Evolutionary conservation across 2,888 invertebrate genomes (phyloP).

Genomic region (Vesta saturnalis): DNA sequence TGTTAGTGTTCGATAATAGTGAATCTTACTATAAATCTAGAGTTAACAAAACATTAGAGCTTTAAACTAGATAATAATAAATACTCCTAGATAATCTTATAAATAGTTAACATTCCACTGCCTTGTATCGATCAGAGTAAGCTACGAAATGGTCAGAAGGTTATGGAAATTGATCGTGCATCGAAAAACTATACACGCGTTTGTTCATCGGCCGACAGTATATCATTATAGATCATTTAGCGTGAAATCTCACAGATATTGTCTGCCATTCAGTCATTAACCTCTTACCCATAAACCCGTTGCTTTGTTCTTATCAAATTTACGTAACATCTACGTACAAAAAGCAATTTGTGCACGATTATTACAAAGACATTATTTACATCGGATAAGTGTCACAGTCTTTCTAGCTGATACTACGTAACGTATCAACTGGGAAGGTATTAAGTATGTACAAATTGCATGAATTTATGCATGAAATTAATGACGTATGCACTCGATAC

Average conservation of each 20-base stretch:
- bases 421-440: constrained; percentile 29
- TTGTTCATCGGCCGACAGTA: constrained; percentile 38
- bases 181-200: constrained; percentile 19
- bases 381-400: neutral
- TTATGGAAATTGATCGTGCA: constrained; percentile 18
- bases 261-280: constrained; percentile 55
- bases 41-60: neutral
- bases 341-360: neutral
- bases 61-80: neutral
- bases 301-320: constrained; percentile 22
- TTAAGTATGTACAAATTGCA: constrained; percentile 50
- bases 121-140: constrained; percentile 5
- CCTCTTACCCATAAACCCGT: constrained; percentile 44
- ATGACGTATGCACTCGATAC: constrained; percentile 46
- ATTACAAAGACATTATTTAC: too few relatives aligned
- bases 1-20: neutral
- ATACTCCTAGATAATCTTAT: constrained; percentile 5
- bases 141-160: constrained; percentile 7
- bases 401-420: constrained; percentile 33
- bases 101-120: constrained; percentile 9
- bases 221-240: constrained; percentile 54
- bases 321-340: neutral
- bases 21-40: neutral
- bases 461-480: constrained; percentile 52
- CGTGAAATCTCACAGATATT: constrained; percentile 56